Evolutionary conservation across 2,797 vertebrate genomes (phyloP), one percentile per base, ranked within the genome.

Genomic region (Enteromius fasciolatus): DNA sequence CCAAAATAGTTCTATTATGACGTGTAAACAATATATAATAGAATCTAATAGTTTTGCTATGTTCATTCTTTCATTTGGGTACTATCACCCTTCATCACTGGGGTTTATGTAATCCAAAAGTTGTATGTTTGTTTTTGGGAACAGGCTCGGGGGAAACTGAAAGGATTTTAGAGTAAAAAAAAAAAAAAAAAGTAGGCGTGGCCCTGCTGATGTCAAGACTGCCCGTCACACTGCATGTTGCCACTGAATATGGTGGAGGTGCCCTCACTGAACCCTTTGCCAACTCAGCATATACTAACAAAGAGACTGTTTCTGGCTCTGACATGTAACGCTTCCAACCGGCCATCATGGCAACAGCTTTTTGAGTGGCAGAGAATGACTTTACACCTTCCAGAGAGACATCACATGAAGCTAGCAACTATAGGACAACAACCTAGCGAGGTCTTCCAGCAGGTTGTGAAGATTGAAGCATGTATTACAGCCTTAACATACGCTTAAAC

Each of bases 191-290:
- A 72, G 66, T 73, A 78, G 67, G 85, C 41, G 41, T 79, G 80
- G 73, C 77, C 88, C 87, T 84, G 82, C 84, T 88, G 86, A 83
- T 84, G 83, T 82, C 20, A 76, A 89, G 87, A 90, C 83, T 86
- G 87, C 87, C 87, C 87, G 18, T 86, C 83, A 85, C 85, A 86
- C 87, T 88, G 87, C 85, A 88, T 80, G 87, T 69, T 82, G 81
- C 76, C 78, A 61, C 81, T 77, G 70, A 81, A 76, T 46, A 67
- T 76, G 25, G 57, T 52, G 48, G 28, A 70, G 76, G 44, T 77
- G 83, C 79, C 80, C 81, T 84, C 69, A 54, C 68, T 81, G 69
- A 85, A 74, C 61, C 69, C 63, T 76, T 74, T 83, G 76, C 67
- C 76, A 68, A 33, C 76, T 83, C 83, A 79, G 78, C 87, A 57